Evolutionary conservation across 2,888 invertebrate genomes (phyloP).

Genomic region (Pachycephus smyrnensis): DNA sequence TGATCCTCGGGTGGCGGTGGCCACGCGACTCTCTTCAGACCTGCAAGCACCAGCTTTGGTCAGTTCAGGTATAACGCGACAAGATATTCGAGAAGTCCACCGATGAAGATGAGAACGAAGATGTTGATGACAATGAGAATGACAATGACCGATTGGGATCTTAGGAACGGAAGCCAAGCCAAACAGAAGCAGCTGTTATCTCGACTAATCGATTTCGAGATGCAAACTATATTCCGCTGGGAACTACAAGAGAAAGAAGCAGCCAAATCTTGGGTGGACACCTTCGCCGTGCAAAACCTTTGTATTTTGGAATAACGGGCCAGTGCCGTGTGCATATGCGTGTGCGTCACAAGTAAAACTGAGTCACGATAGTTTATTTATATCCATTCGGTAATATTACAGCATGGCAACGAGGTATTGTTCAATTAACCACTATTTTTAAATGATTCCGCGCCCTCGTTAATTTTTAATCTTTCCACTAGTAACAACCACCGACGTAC

Average conservation of each 20-base stretch:
- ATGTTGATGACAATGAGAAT: background rate
- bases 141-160: background rate
- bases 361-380: constrained; percentile 31
- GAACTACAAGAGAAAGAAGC: background rate
- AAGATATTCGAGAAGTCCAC: background rate
- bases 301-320: constrained; percentile 10
- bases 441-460: background rate
- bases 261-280: background rate
- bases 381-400: constrained; percentile 23
- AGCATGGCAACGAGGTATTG: constrained; percentile 17
- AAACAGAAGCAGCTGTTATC: background rate
- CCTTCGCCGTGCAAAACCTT: background rate
- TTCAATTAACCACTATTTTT: constrained; percentile 23
- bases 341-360: constrained; percentile 22
- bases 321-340: constrained; percentile 12
- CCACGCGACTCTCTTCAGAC: constrained; percentile 89
- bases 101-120: background rate
- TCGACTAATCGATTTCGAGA: background rate
- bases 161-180: background rate
- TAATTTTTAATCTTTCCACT: background rate
- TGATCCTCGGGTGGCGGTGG: constrained; percentile 81
- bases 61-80: background rate
- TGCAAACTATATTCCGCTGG: background rate
- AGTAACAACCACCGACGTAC: background rate
- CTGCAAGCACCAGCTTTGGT: constrained; percentile 70